These are phyloP conservation scores for Steinernema carpocapsae DNA, from an alignment of 2,888 invertebrate genomes.

Conservation along the genomic window DNA sequence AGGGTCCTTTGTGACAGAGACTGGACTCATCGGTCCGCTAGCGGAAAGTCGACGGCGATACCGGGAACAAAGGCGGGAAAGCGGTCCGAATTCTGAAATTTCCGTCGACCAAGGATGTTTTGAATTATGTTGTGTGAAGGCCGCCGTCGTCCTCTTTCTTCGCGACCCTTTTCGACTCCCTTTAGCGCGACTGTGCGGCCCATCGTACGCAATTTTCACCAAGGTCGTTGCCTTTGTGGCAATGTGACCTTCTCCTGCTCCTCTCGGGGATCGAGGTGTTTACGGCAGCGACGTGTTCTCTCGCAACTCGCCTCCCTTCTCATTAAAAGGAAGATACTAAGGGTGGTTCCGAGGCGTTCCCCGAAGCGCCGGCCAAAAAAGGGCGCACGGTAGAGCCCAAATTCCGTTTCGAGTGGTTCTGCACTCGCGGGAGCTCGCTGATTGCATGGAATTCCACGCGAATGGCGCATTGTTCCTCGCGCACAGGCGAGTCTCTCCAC, in stretches of 20 bases:
- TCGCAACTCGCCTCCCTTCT: background rate
- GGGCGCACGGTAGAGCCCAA: background rate
- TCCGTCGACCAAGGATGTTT: background rate
- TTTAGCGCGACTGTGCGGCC: constrained; percentile 13
- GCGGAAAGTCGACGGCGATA: background rate
- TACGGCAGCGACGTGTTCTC: constrained; percentile 10
- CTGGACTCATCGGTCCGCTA: background rate
- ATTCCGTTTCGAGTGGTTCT: background rate
- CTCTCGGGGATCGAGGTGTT: background rate
- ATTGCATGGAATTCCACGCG: too few relatives aligned
- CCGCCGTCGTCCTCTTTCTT: background rate
- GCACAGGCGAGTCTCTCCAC: background rate
- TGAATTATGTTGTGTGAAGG: constrained; percentile 2
- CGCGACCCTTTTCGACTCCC: background rate
- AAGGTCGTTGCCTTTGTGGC: constrained; percentile 26
- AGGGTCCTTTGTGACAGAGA: background rate
- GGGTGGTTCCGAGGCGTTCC: too few relatives aligned
- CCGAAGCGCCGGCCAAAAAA: background rate
- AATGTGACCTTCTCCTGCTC: background rate
- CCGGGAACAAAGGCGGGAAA: constrained; percentile 27
- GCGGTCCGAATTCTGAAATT: background rate
- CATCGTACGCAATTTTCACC: background rate
- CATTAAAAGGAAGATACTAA: too few relatives aligned
- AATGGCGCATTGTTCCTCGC: constrained; percentile 11
- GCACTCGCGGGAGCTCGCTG: background rate